These are phyloP conservation scores for Ectemnius cavifrons DNA, from an alignment of 2,888 invertebrate species.

Conservation along the genomic window DNA sequence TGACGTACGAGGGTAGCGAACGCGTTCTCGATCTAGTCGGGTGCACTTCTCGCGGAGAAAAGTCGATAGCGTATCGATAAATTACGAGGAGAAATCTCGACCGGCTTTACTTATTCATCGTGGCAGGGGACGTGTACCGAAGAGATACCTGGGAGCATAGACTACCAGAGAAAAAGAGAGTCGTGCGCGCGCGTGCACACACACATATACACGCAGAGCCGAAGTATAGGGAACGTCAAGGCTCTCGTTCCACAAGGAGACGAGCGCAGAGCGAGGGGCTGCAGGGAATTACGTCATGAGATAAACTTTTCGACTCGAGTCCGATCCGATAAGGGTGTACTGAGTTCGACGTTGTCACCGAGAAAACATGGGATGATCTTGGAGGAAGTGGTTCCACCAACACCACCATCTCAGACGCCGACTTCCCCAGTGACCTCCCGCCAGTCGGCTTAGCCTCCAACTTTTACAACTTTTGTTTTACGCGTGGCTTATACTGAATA, in stretches of 20 bases:
- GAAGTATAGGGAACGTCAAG: slow-evolving; percentile 7
- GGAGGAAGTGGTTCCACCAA: slow-evolving; percentile 39
- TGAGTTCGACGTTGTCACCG: slow-evolving; percentile 62
- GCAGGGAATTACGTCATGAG: slow-evolving; percentile 46
- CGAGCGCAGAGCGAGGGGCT: slow-evolving; percentile 8
- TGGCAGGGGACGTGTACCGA: slow-evolving; percentile 9
- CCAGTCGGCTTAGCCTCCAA: slow-evolving; percentile 23
- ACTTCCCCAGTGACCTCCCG: background rate
- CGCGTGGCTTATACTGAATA: slow-evolving; percentile 28
- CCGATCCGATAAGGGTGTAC: slow-evolving; percentile 68
- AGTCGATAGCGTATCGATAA: slow-evolving; percentile 59
- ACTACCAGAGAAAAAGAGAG: background rate
- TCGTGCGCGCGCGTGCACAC: too few species aligned
- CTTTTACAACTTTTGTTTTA: slow-evolving; percentile 32
- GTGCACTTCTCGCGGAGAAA: slow-evolving; percentile 43
- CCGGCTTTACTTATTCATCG: slow-evolving; percentile 66
- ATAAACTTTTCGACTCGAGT: slow-evolving; percentile 59
- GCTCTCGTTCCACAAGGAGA: slow-evolving; percentile 21
- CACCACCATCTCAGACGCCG: background rate
- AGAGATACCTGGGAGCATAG: background rate
- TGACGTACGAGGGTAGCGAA: slow-evolving; percentile 35
- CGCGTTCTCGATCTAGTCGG: slow-evolving; percentile 46
- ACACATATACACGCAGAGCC: background rate
- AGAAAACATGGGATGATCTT: slow-evolving; percentile 64
- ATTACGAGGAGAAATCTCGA: slow-evolving; percentile 53